phyloP scores from a whole-genome alignment of 2,797 vertebrate genomes.

The Gastrophryne carolinensis region DNA sequence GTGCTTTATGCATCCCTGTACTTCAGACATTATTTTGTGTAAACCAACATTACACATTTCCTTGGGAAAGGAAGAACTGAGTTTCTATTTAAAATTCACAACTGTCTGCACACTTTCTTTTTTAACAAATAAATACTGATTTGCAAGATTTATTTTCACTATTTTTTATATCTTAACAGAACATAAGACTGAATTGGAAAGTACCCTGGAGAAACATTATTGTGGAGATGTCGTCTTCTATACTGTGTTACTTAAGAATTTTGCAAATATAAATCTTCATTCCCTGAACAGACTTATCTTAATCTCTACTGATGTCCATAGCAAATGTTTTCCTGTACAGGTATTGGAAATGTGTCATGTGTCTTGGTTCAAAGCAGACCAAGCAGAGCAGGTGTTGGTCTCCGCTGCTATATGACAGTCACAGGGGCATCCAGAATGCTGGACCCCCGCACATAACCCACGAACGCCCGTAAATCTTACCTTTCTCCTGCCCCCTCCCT shows the following conservation, averaged over 20 bases:
- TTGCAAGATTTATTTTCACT: slow-evolving; percentile 19
- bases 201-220: slow-evolving; percentile 26
- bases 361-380: no score
- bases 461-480: no score
- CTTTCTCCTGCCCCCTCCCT: no score
- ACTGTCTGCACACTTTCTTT: not conserved
- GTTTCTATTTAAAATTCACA: slow-evolving; percentile 12
- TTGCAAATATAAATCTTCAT: not conserved
- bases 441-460: no score
- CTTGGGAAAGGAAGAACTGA: not conserved
- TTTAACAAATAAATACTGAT: slow-evolving; percentile 30
- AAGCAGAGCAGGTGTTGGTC: no score
- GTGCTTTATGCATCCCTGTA: no score
- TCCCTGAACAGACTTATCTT: not conserved
- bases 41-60: no score
- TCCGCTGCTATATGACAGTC: no score
- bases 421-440: no score
- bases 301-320: not conserved
- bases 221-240: not conserved
- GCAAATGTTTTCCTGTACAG: no score
- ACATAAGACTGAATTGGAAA: slow-evolving; percentile 24
- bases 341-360: no score
- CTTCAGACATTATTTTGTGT: no score
- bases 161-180: slow-evolving; percentile 20
- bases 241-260: slow-evolving; percentile 2